Conservation (phyloP, 2,888 invertebrate species). For the Iphiclides podalirius region DNA sequence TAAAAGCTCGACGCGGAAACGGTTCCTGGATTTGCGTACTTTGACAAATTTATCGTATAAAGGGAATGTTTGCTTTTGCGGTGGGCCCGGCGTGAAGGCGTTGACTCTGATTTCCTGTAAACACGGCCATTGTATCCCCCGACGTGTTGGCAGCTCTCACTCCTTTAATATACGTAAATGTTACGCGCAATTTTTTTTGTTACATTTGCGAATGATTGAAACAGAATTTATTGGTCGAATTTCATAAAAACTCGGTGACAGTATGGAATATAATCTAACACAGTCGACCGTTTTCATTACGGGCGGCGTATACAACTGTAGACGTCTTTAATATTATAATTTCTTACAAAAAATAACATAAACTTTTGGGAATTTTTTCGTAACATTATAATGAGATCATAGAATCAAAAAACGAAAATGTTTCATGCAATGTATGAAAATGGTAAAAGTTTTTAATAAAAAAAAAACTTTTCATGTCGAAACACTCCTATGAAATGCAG, state of each 20-base stretch:
- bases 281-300: too few species aligned
- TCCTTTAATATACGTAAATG: conserved; percentile 43
- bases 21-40: conserved; percentile 27
- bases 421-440: too few species aligned
- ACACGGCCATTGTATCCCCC: conserved; percentile 61
- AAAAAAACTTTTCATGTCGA: too few species aligned
- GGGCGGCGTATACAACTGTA: too few species aligned
- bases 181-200: conserved; percentile 48
- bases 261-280: background rate
- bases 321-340: too few species aligned
- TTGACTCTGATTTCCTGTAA: conserved; percentile 60
- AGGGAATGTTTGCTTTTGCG: conserved; percentile 42
- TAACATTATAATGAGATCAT: too few species aligned
- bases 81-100: conserved; percentile 35
- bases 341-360: too few species aligned
- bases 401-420: too few species aligned
- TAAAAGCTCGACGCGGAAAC: conserved; percentile 26
- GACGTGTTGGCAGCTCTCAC: conserved; percentile 48
- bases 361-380: too few species aligned
- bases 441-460: too few species aligned
- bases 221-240: background rate
- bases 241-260: background rate
- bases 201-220: conserved; percentile 37
- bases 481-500: too few species aligned
- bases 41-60: conserved; percentile 41